Conservation (phyloP, 1,140 invertebrate genomes). For the Aphelenchoides fujianensis region DNA sequence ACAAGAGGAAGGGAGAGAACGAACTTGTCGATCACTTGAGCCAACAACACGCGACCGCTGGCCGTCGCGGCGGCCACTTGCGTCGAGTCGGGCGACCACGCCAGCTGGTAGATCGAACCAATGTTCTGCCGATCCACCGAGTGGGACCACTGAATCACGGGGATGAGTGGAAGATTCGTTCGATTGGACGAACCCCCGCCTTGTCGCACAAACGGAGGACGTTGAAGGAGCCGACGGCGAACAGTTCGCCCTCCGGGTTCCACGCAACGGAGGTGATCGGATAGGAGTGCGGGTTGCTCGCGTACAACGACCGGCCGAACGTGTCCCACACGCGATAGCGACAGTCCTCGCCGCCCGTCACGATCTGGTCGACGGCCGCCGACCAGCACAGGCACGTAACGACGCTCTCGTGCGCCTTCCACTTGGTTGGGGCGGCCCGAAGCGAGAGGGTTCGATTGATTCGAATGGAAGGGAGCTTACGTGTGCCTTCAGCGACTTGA, state of each 20-base stretch:
- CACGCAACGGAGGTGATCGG: slow-evolving; percentile 86
- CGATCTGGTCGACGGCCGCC: slow-evolving; percentile 77
- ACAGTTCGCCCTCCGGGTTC: slow-evolving; percentile 82
- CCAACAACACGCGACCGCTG: slow-evolving; percentile 82
- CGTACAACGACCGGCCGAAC: slow-evolving; percentile 80
- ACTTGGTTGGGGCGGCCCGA: slow-evolving; percentile 68
- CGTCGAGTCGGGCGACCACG: slow-evolving; percentile 91
- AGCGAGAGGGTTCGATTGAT: no score
- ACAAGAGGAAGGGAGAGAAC: slow-evolving; percentile 3
- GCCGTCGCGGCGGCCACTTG: slow-evolving; percentile 88
- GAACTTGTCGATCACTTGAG: slow-evolving; percentile 83
- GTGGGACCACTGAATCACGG: slow-evolving; percentile 84
- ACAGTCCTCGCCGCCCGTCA: slow-evolving; percentile 92
- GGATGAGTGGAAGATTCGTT: neutral
- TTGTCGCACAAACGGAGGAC: slow-evolving; percentile 85
- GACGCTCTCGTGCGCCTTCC: slow-evolving; percentile 91
- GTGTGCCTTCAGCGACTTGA: slow-evolving; percentile 85
- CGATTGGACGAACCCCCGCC: slow-evolving; percentile 73
- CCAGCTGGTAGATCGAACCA: slow-evolving; percentile 79
- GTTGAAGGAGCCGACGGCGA: slow-evolving; percentile 88
- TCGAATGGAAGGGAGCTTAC: no score
- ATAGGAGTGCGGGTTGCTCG: slow-evolving; percentile 77
- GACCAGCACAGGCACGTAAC: slow-evolving; percentile 86
- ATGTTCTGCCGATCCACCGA: slow-evolving; percentile 79
- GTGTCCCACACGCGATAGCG: slow-evolving; percentile 85